Evolutionary conservation across 2,888 invertebrate species (phyloP).

Genomic region (Tinea semifulvella): DNA sequence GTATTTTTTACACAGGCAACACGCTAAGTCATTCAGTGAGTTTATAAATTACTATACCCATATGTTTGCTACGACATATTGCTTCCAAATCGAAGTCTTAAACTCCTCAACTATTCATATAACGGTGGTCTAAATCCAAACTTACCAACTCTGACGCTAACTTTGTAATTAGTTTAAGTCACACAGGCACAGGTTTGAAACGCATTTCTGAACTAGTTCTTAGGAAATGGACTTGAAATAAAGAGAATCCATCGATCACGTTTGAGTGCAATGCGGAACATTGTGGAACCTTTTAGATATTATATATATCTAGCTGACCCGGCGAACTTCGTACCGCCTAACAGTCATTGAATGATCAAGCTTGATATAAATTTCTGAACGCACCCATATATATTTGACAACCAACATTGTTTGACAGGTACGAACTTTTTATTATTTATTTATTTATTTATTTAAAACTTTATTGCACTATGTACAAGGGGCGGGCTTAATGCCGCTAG

Average conservation of each 20-base stretch:
- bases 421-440: too few relatives aligned
- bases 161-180: slow-evolving; percentile 13
- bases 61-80: not conserved
- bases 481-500: too few relatives aligned
- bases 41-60: not conserved
- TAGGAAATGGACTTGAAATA: not conserved
- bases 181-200: not conserved
- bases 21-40: not conserved
- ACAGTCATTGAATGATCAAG: too few relatives aligned
- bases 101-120: slow-evolving; percentile 14
- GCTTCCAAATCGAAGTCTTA: not conserved
- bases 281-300: not conserved
- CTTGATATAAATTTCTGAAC: too few relatives aligned
- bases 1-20: not conserved
- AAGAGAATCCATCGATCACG: not conserved
- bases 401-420: too few relatives aligned
- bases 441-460: too few relatives aligned
- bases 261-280: not conserved
- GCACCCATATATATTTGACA: too few relatives aligned
- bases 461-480: too few relatives aligned
- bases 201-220: slow-evolving; percentile 21
- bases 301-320: too few relatives aligned
- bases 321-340: too few relatives aligned
- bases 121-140: slow-evolving; percentile 9
- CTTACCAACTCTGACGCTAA: slow-evolving; percentile 9